Conservation (phyloP, 53 echinoderm and acorn worm species). For the Crossaster papposus region DNA sequence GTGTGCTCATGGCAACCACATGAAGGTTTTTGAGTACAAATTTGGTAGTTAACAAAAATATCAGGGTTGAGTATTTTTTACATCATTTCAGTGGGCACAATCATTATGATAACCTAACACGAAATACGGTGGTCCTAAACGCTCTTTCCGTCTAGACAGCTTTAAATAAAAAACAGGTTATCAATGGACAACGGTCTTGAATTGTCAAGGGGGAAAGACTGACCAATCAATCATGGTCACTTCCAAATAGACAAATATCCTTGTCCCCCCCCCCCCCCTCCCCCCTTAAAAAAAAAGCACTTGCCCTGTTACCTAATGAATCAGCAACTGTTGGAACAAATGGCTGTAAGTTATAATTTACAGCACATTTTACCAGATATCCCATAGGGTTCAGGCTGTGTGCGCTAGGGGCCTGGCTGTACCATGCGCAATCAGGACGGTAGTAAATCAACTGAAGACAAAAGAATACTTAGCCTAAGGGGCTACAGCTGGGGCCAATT, state of each 20-base stretch:
- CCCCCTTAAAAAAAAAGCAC: neutral
- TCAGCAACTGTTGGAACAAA: neutral
- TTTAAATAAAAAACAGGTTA: neutral
- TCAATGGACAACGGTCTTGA: neutral
- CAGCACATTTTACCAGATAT: neutral
- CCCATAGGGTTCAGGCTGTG: neutral
- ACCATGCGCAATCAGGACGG: neutral
- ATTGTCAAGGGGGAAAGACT: neutral
- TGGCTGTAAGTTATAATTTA: neutral
- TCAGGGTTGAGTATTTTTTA: too few species aligned
- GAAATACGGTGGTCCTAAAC: too few species aligned
- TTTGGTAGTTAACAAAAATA: too few species aligned
- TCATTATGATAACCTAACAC: too few species aligned
- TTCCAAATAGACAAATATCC: neutral
- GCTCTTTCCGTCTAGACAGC: too few species aligned
- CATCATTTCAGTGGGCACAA: too few species aligned
- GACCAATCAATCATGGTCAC: neutral
- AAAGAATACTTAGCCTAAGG: neutral
- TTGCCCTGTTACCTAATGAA: neutral
- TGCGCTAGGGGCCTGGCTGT: neutral
- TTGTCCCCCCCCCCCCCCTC: neutral
- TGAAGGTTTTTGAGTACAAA: too few species aligned
- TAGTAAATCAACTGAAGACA: neutral
- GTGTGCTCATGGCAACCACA: too few species aligned
- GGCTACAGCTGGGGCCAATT: neutral